These are phyloP conservation scores for Nicator chloris DNA, from an alignment of 2,113 vertebrate species.

Conservation along the genomic window DNA sequence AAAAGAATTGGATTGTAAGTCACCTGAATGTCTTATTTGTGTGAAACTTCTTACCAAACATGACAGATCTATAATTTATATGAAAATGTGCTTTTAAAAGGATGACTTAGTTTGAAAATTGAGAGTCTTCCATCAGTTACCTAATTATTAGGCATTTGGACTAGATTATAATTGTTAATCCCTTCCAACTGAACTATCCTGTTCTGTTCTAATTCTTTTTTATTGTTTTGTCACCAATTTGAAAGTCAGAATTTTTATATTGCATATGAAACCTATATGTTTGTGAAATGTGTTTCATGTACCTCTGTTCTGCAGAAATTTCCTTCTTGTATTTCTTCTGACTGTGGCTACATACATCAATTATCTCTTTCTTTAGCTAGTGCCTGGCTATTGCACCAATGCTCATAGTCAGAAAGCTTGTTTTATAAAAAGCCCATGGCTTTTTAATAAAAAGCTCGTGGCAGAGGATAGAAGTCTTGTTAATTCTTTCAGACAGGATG, in stretches of 20 bases:
- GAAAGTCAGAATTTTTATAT: not conserved
- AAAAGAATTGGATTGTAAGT: not conserved
- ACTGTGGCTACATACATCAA: rapidly evolving
- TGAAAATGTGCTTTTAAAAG: not conserved
- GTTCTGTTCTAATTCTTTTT: not conserved
- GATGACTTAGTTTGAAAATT: not conserved
- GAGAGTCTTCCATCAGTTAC: not conserved
- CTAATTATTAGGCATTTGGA: not conserved
- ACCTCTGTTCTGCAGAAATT: not conserved
- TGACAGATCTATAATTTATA: not conserved
- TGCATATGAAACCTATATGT: not conserved
- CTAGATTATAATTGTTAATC: not conserved
- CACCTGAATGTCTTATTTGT: not conserved
- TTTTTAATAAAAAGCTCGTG: not conserved
- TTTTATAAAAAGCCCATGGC: not conserved
- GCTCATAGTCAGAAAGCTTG: not conserved
- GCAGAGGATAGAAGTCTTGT: not conserved
- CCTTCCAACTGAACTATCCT: not conserved
- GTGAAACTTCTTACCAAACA: not conserved
- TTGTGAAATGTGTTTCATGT: not conserved
- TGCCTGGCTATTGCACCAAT: not conserved
- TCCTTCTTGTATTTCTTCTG: not conserved
- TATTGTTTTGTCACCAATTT: not conserved
- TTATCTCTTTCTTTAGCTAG: not conserved
- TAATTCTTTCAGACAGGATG: not conserved